Conservation (phyloP, 1,140 invertebrate species). For the Dysdera silvatica region DNA sequence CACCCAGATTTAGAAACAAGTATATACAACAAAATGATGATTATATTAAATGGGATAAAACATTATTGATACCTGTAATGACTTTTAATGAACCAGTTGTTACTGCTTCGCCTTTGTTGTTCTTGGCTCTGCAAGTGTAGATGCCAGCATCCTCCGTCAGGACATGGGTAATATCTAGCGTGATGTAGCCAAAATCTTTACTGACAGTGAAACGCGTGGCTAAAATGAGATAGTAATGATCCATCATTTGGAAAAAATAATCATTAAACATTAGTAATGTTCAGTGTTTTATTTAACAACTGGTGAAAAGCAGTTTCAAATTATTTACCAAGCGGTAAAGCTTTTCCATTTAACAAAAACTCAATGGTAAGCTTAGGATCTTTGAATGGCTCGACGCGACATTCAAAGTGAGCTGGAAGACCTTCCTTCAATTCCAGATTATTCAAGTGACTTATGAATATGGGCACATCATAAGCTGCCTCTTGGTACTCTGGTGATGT, state of each 20-base stretch:
- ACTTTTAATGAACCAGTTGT: constrained; percentile 67
- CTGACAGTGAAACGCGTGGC: constrained; percentile 76
- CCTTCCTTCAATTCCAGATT: constrained; percentile 82
- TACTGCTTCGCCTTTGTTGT: constrained; percentile 71
- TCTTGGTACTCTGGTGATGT: constrained; percentile 55
- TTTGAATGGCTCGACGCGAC: constrained; percentile 83
- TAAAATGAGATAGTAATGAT: no score
- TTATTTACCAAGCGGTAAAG: constrained; percentile 24
- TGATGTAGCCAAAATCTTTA: constrained; percentile 81
- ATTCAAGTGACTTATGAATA: constrained; percentile 83
- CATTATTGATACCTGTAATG: constrained; percentile 8
- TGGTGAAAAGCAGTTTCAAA: no score
- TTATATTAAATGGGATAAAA: not conserved
- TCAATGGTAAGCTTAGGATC: constrained; percentile 83
- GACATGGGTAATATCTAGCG: constrained; percentile 68
- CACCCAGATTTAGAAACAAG: not conserved
- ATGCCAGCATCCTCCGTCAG: constrained; percentile 83
- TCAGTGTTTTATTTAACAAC: no score
- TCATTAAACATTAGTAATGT: no score
- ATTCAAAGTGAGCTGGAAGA: constrained; percentile 88
- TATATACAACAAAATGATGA: not conserved
- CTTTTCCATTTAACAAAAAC: constrained; percentile 34
- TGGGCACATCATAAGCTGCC: constrained; percentile 69
- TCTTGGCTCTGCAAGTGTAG: constrained; percentile 85
- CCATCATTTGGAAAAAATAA: no score